Evolutionary conservation across 2,113 vertebrate species (phyloP).

Genomic region (Mugil cephalus): DNA sequence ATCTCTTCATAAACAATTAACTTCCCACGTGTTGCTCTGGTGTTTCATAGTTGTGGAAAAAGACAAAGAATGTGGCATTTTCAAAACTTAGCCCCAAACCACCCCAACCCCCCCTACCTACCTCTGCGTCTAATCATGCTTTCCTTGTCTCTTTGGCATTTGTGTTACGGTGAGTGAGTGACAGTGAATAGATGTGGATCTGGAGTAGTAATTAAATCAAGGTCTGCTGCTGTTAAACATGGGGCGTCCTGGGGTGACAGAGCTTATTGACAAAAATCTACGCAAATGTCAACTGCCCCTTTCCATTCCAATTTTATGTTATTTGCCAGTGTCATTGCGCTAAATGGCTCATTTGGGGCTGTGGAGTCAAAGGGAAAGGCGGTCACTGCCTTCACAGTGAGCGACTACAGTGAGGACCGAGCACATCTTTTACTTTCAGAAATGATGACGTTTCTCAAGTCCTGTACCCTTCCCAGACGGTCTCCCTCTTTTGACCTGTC

Average conservation of each 20-base stretch:
- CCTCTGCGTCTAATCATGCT: constrained; percentile 33
- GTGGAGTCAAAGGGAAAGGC: constrained; percentile 8
- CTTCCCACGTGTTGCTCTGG: background rate
- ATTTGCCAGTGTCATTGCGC: constrained; percentile 47
- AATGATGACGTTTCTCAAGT: constrained; percentile 34
- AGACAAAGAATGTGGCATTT: constrained; percentile 61
- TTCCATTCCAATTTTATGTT: constrained; percentile 60
- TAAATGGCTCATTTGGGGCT: constrained; percentile 35
- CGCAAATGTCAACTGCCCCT: constrained; percentile 70
- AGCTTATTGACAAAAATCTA: constrained; percentile 69
- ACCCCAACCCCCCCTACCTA: background rate
- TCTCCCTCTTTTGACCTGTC: constrained; percentile 45
- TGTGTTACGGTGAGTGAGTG: constrained; percentile 59
- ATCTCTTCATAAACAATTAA: constrained; percentile 40
- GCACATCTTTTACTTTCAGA: constrained; percentile 9
- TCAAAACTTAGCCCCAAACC: background rate
- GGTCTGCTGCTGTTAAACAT: constrained; percentile 68
- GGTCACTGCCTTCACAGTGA: too few relatives aligned
- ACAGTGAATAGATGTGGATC: constrained; percentile 65
- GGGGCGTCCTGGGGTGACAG: constrained; percentile 56
- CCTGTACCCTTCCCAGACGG: constrained; percentile 29
- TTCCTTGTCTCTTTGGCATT: constrained; percentile 59
- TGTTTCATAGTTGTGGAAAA: constrained; percentile 32
- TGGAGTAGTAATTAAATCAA: constrained; percentile 73
- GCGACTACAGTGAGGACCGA: constrained; percentile 17